A percentile compares a stretch with the other conserved stretches of the same genome.
These are phyloP conservation scores for Mylabris sibirica DNA, from an alignment of 2,888 invertebrate genomes.

Conservation along the genomic window DNA sequence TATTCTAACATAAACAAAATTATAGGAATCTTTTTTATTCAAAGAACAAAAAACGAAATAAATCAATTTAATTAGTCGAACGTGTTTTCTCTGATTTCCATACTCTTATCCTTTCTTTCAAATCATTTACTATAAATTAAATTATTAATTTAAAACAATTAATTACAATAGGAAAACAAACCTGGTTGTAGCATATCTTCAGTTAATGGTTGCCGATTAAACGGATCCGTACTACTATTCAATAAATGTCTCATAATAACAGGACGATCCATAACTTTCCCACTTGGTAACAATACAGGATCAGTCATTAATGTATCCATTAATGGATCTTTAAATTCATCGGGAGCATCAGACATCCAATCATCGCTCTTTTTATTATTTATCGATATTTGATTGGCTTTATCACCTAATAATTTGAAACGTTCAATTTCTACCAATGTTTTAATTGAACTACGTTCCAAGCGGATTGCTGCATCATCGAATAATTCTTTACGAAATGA, in stretches of 20 bases:
- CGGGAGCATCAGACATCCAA: conserved; percentile 94
- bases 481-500: conserved; percentile 94
- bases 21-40: conserved; percentile 26
- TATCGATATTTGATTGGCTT: conserved; percentile 80
- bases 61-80: conserved; percentile 56
- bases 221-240: conserved; percentile 97
- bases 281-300: conserved; percentile 91
- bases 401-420: conserved; percentile 78
- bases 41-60: conserved; percentile 19
- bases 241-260: conserved; percentile 93
- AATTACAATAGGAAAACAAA: no score
- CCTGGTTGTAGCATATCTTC: conserved; percentile 93
- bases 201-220: conserved; percentile 93
- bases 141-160: no score
- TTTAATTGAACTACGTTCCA: conserved; percentile 85
- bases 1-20: conserved; percentile 20
- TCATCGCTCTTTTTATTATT: conserved; percentile 88
- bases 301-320: conserved; percentile 98
- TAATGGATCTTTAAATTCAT: conserved; percentile 94
- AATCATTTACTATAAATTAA: conserved; percentile 73
- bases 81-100: conserved; percentile 85
- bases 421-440: conserved; percentile 84
- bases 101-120: conserved; percentile 84
- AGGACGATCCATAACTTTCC: conserved; percentile 89
- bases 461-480: conserved; percentile 84